Base-by-base conservation (phyloP, 2,797 vertebrate species). In the Tenualosa thibaudeaui region DNA sequence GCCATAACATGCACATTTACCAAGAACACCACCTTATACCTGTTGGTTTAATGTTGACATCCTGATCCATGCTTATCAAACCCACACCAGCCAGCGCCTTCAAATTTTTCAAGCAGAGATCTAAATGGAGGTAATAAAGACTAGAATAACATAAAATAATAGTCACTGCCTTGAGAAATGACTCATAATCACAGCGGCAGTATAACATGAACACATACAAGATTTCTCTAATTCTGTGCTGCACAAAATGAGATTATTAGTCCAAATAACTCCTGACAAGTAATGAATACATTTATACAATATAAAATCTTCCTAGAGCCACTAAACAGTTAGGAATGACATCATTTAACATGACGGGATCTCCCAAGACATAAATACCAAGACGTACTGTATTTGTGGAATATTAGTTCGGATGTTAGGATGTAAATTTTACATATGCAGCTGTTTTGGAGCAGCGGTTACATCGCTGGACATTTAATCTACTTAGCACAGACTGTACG, bases 41-140 rank as follows among this genome's bases (percentile, higher is more conserved):
- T 94, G 97, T 99, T 88, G 98, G 94, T 90, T 97, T 98, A 92
- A 99, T 98, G 94, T 97, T 97, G 90, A 97, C 92, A 83, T 96
- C 96, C 90, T 98, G 96, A 91, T 99, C 97, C 98, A 99, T 98
- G 83, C 92, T 92, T 89, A 99, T 98, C 91, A 99, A 94, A 89
- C 95, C 93, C 86, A 97, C 94, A 86, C 96, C 96, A 83, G 97
- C 97, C 93, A 99, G 95, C 90, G 97, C 95, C 92, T 97, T 97
- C 87, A 99, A 93, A 94, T 99, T 98, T 94, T 95, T 98, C 89
- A 99, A 94, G 94, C 98, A 99, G 58, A 99, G 92, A 91, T 99
- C 98, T 99, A 89, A 91, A 37, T 8, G 5, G 40, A 78, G 65
- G 22, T 15, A 9, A 51, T 51, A 51, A 51, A 51, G 50, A 51